Percentiles rank a stretch among this genome's conserved stretches.
These are phyloP conservation scores for Dolomedes plantarius DNA, from an alignment of 2,888 invertebrate species.

Conservation along the genomic window DNA sequence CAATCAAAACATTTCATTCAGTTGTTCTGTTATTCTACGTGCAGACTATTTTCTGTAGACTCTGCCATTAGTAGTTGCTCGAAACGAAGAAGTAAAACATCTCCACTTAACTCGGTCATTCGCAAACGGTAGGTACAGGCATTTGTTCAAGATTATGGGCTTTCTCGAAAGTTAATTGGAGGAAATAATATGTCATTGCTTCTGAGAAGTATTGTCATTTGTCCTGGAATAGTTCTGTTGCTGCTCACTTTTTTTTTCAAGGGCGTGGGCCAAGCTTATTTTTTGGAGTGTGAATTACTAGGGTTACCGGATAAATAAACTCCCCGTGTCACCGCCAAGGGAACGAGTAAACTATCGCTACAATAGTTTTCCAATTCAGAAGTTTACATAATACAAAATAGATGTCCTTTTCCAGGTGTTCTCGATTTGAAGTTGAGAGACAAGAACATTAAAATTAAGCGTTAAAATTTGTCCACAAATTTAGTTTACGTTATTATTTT, in stretches of 20 bases:
- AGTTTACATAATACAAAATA: too few species aligned
- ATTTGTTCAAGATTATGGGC: slow-evolving; percentile 65
- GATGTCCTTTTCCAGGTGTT: too few species aligned
- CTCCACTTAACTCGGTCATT: slow-evolving; percentile 42
- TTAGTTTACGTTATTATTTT: too few species aligned
- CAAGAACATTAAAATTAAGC: too few species aligned
- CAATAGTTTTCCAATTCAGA: too few species aligned
- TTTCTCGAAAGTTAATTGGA: slow-evolving; percentile 65
- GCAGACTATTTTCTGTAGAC: slow-evolving; percentile 36
- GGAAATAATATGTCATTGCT: slow-evolving; percentile 69
- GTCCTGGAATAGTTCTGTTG: slow-evolving; percentile 33
- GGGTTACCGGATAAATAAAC: slow-evolving; percentile 45
- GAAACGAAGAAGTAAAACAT: slow-evolving; percentile 49
- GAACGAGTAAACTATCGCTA: neutral
- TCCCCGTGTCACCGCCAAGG: neutral
- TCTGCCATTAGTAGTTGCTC: slow-evolving; percentile 44
- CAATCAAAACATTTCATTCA: slow-evolving; percentile 47
- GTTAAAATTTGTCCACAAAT: too few species aligned
- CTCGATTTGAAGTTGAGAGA: too few species aligned
- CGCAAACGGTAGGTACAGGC: slow-evolving; percentile 61
- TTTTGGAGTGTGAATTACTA: slow-evolving; percentile 38
- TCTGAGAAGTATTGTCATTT: slow-evolving; percentile 62
- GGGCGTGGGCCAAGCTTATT: slow-evolving; percentile 41
- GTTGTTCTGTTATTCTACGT: slow-evolving; percentile 39
- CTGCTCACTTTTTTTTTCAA: slow-evolving; percentile 18